A percentile compares a stretch with the other conserved stretches of the same genome.
These are phyloP conservation scores for Gallinago paraguaiae DNA, from an alignment of 2,113 vertebrate genomes.

Conservation along the genomic window DNA sequence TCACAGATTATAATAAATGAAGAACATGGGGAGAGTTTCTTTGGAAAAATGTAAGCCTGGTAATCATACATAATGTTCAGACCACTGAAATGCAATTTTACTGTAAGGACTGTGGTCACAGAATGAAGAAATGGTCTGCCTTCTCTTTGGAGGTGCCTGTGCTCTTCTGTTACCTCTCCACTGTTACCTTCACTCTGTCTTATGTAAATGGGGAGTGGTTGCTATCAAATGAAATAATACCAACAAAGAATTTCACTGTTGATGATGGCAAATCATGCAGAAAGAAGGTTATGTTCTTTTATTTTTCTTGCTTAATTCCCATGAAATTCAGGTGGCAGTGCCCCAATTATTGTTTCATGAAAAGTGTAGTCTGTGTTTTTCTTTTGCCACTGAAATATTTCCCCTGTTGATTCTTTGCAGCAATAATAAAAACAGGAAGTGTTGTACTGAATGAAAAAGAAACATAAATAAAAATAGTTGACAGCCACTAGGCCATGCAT, in stretches of 20 bases:
- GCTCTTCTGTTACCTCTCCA: background rate
- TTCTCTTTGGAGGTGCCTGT: background rate
- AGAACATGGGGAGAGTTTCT: background rate
- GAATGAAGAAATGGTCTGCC: background rate
- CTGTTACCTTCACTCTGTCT: background rate
- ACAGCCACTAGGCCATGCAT: background rate
- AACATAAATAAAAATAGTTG: background rate
- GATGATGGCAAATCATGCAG: constrained; percentile 16
- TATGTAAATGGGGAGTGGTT: constrained; percentile 1
- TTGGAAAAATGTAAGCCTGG: background rate
- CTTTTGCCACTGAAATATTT: background rate
- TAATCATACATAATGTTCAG: background rate
- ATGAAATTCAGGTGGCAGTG: background rate
- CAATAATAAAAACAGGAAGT: background rate
- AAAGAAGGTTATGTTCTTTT: background rate
- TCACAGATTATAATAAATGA: background rate
- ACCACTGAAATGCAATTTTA: background rate
- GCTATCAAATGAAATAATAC: background rate
- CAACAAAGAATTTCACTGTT: background rate
- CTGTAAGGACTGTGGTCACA: background rate
- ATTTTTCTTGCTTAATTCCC: background rate
- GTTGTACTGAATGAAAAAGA: background rate
- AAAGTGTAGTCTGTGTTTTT: background rate
- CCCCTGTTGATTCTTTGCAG: background rate
- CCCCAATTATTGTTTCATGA: background rate